Evolutionary conservation across 1,140 invertebrate species (phyloP).

Genomic region (Philotrypesis tridentata): DNA sequence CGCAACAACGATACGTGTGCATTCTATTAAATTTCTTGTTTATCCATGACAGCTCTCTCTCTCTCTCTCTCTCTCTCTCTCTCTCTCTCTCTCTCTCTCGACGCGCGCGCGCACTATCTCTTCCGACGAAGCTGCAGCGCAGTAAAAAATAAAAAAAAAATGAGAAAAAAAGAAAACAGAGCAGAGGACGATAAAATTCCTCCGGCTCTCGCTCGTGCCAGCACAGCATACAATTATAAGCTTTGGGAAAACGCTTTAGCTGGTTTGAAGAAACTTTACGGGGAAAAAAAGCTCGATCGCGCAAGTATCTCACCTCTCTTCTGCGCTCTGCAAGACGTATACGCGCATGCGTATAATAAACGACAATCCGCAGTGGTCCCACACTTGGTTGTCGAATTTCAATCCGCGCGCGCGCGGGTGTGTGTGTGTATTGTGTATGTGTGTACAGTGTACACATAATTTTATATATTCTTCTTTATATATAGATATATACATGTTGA

Average conservation of each 20-base stretch:
- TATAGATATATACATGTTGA: no score
- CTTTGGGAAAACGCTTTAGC: neutral
- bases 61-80: no score
- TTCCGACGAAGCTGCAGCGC: slow-evolving; percentile 16
- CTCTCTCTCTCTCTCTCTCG: slow-evolving; percentile 30
- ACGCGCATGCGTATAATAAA: no score
- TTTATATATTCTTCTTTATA: no score
- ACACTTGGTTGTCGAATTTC: no score
- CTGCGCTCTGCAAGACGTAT: no score
- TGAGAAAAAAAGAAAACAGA: slow-evolving; percentile 24
- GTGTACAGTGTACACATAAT: no score
- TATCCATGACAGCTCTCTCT: neutral
- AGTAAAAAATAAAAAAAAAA: slow-evolving; percentile 14
- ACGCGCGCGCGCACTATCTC: slow-evolving; percentile 36
- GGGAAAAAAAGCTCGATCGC: no score
- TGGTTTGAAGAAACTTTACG: neutral
- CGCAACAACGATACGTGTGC: neutral
- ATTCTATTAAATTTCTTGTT: slow-evolving; percentile 39
- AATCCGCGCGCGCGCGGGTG: no score
- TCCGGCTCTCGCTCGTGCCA: neutral
- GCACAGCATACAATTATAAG: neutral
- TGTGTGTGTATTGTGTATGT: no score
- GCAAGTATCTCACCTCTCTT: no score
- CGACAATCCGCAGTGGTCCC: no score
- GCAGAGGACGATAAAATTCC: neutral